Base-by-base conservation (phyloP, 2,888 invertebrate genomes). In the Neoascia interrupta region DNA sequence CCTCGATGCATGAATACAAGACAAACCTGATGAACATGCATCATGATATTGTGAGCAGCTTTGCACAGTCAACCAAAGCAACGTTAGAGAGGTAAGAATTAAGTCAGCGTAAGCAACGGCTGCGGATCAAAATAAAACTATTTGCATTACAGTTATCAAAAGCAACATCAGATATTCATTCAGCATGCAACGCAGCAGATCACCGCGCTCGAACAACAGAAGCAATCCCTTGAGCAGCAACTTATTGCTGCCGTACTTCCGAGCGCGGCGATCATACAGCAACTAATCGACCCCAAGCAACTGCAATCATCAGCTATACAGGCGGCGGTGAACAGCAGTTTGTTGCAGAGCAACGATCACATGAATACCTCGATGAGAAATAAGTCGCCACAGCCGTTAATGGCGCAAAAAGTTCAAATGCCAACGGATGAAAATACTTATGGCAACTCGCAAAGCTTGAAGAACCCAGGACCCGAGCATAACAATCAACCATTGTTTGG, bases 121-220 rank as follows among this genome's bases (percentile, higher is more conserved):
- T 28, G 28, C 28, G n/a, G 6, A 28, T 28, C 3, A 28, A 28
- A 2, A 34, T 51, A 34, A 13, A 15, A 53, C 6, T 41, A 37
- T 18, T 21, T 61, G 41, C 47, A 39, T 88, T 90, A 61, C 86
- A 94, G 93, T 84, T 96, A 97, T 85, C 95, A 97, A 89, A 93
- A 95, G 36, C 99, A 99, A 86, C 99, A 99, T 90, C 95, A 97
- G 88, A 96, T 97, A 8, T 99, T 97, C 87, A 95, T 97, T 8
- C 92, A 94, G 69, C 99, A 99, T 89, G 95, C 97, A 4, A 91
- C 95, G 89, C 94, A 95, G 86, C 96, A 96, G 88, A 95, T 97
- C 84, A 94, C 95, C 84, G 95, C 93, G 83, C 90, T 95, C 53
- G 95, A 96, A 86, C 93, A 94, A 87, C 95, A 95, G 86, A 95